Conservation (phyloP, 92 coral and sea anemone species). For the Heliopora coerulea region DNA sequence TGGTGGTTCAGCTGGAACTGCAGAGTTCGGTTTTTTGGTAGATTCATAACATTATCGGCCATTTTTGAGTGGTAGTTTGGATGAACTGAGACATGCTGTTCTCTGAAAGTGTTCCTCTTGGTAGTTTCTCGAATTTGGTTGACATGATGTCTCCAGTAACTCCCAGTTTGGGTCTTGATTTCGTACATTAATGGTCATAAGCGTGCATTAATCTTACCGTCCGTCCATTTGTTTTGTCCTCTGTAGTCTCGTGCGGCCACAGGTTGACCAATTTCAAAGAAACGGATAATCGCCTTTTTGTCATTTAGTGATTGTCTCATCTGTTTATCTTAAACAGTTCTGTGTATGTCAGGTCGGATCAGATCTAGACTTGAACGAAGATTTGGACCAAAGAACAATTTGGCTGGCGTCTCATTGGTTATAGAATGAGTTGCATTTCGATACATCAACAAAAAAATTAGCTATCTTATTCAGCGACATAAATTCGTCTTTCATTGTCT, state of each 20-base stretch:
- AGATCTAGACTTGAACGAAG: background rate
- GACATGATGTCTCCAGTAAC: background rate
- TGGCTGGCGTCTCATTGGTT: background rate
- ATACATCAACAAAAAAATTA: no score
- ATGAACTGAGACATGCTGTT: background rate
- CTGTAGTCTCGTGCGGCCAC: slow-evolving; percentile 30
- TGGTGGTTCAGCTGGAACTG: background rate
- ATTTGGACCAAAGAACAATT: background rate
- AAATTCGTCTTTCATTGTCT: no score
- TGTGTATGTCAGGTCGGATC: background rate
- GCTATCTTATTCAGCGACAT: no score
- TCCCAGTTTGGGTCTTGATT: background rate
- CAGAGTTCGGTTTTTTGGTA: background rate
- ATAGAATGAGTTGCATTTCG: no score
- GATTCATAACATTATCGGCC: background rate
- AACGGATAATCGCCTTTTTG: background rate
- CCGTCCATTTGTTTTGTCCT: slow-evolving; percentile 7
- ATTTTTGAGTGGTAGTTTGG: background rate
- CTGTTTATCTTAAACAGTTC: background rate
- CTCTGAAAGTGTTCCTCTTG: background rate
- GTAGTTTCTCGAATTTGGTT: background rate
- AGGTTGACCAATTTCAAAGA: slow-evolving; percentile 28
- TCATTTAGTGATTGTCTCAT: background rate
- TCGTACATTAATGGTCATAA: background rate
- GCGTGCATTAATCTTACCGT: background rate